Evolutionary conservation across 2,797 vertebrate species (phyloP), one percentile per base, ranked within the genome.

Genomic region (Clangula hyemalis): DNA sequence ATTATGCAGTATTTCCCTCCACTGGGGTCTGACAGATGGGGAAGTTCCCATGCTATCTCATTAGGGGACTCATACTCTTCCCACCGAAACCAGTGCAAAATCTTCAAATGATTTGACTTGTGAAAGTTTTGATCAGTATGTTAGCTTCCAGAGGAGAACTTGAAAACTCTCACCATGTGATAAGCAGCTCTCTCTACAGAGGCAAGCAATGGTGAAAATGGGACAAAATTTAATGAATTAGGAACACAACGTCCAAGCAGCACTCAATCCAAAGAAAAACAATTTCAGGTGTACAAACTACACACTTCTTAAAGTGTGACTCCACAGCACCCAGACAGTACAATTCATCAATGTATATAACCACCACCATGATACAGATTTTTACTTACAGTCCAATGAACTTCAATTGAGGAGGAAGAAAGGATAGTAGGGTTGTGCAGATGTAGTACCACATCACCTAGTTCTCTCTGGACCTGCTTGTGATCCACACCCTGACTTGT

Each of bases 341-440:
- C 36, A 70, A 34, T 41, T 45, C 57, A 92, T 43, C 60, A 68
- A 22, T 3, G 43, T 24, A 10, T 5, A 66, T 2, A 58, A 66
- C 6, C 32, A 68, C 8, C 25, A 70, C 60, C 24, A 25, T 10
- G 43, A 78, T 1, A 49, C 7, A 8, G 36, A 65, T 18, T 39
- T 78, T 45, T 93, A 97, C 99, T 99, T 97, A 99, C 99, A 47
- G 99, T 99, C 99, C 99, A 99, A 87, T 99, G 99, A 90, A 99
- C 98, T 97, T 99, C 98, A 49, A 99, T 98, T 6, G 99, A 99
- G 8, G 99, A 99, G 22, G 99, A 99, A 41, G 99, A 99, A 89
- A 99, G 99, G 93, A 99, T 99, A 83, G 99, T 99, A 28, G 99
- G 99, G 96, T 99, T 99, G 98, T 99, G 99, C 45, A 99, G 98